phyloP scores from a whole-genome alignment of 2,113 vertebrate species.

The Mystacornis crossleyi region DNA sequence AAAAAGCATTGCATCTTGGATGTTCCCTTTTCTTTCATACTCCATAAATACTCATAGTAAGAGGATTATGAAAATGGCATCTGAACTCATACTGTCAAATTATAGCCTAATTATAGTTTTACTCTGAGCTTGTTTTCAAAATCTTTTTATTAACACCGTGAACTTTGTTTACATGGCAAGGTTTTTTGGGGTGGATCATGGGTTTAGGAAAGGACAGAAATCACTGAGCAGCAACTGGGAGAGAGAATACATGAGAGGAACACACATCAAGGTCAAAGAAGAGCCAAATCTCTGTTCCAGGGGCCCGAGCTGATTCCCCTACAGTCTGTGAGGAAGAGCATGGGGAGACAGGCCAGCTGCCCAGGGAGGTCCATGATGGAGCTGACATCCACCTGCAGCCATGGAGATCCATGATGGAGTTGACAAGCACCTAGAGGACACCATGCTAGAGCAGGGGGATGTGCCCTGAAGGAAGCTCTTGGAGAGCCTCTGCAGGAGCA shows the following conservation, averaged over 20 bases:
- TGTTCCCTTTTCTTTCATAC: not conserved
- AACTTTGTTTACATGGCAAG: not conserved
- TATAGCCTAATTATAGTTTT: not conserved
- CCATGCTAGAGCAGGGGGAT: accelerated
- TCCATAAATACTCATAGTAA: not conserved
- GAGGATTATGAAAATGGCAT: not conserved
- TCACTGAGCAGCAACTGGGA: accelerated
- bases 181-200: accelerated
- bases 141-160: not conserved
- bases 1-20: not conserved
- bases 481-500: not conserved
- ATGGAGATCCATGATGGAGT: no score
- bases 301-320: accelerated
- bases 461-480: not conserved
- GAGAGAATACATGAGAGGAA: not conserved
- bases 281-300: not conserved
- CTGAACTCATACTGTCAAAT: not conserved
- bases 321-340: not conserved
- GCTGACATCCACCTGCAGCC: no score
- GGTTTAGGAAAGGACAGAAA: not conserved
- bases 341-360: accelerated
- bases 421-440: not conserved
- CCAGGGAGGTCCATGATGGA: not conserved
- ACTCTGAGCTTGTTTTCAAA: not conserved
- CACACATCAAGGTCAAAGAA: not conserved